Base-by-base conservation (phyloP, 2,113 vertebrate species). In the Thunnus maccoyii region DNA sequence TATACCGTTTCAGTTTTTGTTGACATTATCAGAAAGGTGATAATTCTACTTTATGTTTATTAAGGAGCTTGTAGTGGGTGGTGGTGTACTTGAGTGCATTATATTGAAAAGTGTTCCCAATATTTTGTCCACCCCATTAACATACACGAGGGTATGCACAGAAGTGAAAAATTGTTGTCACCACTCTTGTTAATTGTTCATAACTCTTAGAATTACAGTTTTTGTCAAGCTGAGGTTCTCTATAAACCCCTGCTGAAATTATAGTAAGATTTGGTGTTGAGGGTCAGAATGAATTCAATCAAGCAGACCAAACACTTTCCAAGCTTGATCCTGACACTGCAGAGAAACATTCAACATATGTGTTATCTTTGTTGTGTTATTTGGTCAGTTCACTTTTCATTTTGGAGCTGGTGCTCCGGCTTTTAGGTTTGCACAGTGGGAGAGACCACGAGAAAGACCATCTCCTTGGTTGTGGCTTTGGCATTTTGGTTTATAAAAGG, bases 401-500 rank as follows among this genome's bases (percentile, higher is more conserved):
- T 12, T 5, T 18, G 7, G 15, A 61, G 16, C 48, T 57, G 17
- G 25, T 58, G 25, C 17, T 80, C 22, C 66, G 14, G 36, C 27
- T 89, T 77, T 81, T 47, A 76, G 58, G 36, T 57, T 61, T 60
- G 55, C 82, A 64, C 78, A 48, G 68, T 41, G 16, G 83, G 84
- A 66, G 57, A 78, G 61, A 58, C 18, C 7, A 56, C 50, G 16
- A 58, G 18, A 79, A 72, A 71, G 63, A 72, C 46, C 1, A 25
- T 90, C 74, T 68, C 80, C 52, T 1, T 57, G 68, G 86, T 85
- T 87, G 30, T 72, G 75, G 55, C 72, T 78, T 32, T 83, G 86
- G 78, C 63, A 85, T 91, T 78, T 82, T 78, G 48, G 25, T 51
- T 72, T 71, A 78, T 66, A 82, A 89, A 89, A 75, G 80, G 50